These are phyloP conservation scores for Morone chrysops DNA, from an alignment of 2,113 vertebrate species.

Conservation along the genomic window DNA sequence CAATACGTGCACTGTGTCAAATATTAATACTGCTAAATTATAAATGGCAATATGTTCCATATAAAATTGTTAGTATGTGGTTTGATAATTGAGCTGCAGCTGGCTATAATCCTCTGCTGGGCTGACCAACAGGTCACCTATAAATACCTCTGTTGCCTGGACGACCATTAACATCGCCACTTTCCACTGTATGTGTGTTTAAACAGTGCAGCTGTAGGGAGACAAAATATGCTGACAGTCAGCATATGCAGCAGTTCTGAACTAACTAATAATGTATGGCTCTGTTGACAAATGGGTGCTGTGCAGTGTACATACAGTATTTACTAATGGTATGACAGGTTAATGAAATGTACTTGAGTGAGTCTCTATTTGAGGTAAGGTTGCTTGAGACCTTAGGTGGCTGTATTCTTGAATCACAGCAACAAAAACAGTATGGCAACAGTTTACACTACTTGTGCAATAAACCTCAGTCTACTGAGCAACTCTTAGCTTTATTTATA, in stretches of 20 bases:
- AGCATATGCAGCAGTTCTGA: slow-evolving; percentile 43
- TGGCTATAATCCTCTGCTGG: slow-evolving; percentile 58
- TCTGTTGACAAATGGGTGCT: slow-evolving; percentile 25
- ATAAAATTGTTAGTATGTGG: slow-evolving; percentile 58
- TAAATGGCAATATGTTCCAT: slow-evolving; percentile 58
- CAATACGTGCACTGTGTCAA: slow-evolving; percentile 15
- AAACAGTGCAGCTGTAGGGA: slow-evolving; percentile 57
- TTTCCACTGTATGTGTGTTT: slow-evolving; percentile 56
- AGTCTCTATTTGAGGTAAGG: not conserved
- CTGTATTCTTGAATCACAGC: slow-evolving; percentile 17
- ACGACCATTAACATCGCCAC: slow-evolving; percentile 53
- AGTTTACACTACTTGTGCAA: slow-evolving; percentile 12
- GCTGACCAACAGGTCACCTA: slow-evolving; percentile 70
- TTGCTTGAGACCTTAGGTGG: not conserved
- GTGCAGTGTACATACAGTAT: not conserved
- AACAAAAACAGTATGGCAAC: slow-evolving; percentile 4
- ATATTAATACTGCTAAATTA: slow-evolving; percentile 58
- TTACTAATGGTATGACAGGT: slow-evolving; percentile 22
- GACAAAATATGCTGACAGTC: slow-evolving; percentile 60
- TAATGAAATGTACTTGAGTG: slow-evolving; percentile 17
- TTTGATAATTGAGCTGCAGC: slow-evolving; percentile 73
- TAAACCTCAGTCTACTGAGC: not conserved
- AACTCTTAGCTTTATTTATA: not conserved
- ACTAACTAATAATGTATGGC: slow-evolving; percentile 53
- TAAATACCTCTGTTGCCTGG: slow-evolving; percentile 73